These are phyloP conservation scores for Campoplex nolae DNA, from an alignment of 2,888 invertebrate genomes.

Conservation along the genomic window DNA sequence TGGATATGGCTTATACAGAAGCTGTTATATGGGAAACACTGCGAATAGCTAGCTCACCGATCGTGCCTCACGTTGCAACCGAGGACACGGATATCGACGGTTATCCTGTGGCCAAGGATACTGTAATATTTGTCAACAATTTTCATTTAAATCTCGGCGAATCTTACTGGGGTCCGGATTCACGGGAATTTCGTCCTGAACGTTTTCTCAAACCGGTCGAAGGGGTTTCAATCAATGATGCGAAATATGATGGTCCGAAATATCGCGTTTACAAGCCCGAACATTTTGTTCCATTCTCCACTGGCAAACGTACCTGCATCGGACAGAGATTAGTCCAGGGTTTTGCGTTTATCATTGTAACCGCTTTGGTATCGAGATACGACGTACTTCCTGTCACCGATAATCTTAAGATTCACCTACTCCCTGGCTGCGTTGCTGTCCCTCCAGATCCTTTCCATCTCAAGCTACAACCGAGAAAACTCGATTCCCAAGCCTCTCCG, in stretches of 20 bases:
- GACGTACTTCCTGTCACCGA: constrained; percentile 86
- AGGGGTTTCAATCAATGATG: constrained; percentile 67
- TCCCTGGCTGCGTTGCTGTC: constrained; percentile 90
- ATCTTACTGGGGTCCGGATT: constrained; percentile 90
- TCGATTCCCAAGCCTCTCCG: constrained; percentile 24
- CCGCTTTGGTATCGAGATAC: constrained; percentile 90
- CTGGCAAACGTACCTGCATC: constrained; percentile 94
- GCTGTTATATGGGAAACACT: constrained; percentile 93
- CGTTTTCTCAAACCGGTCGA: constrained; percentile 88
- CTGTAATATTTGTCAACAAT: constrained; percentile 94
- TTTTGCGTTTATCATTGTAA: constrained; percentile 90
- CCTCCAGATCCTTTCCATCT: constrained; percentile 90
- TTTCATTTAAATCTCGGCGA: constrained; percentile 91
- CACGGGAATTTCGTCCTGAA: constrained; percentile 89
- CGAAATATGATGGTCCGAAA: constrained; percentile 74
- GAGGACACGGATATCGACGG: constrained; percentile 90
- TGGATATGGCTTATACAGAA: constrained; percentile 91
- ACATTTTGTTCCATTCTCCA: constrained; percentile 94
- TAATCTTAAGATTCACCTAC: constrained; percentile 86
- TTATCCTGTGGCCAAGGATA: constrained; percentile 90
- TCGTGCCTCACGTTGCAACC: constrained; percentile 95
- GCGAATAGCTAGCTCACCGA: constrained; percentile 93
- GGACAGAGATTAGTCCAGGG: constrained; percentile 93
- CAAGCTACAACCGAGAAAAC: constrained; percentile 76
- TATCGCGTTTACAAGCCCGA: constrained; percentile 86